phyloP scores from a whole-genome alignment of 2,888 invertebrate genomes.

The Odontothrips loti region DNA sequence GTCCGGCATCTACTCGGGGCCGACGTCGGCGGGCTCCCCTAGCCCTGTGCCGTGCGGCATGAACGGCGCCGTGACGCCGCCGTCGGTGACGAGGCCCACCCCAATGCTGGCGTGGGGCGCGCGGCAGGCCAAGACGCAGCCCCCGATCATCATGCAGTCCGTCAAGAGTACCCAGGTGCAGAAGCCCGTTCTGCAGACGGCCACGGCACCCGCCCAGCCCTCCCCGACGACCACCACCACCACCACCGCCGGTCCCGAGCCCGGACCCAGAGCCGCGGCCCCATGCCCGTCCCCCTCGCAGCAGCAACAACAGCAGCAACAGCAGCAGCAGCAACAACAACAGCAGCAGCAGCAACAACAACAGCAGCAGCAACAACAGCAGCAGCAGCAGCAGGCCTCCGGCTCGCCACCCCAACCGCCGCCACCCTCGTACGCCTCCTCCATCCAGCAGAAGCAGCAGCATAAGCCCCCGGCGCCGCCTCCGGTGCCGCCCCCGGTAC shows the following conservation, averaged over 20 bases:
- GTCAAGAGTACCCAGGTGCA: conserved; percentile 94
- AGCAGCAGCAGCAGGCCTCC: conserved; percentile 36
- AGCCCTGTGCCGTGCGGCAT: conserved; percentile 58
- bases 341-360: no score
- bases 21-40: conserved; percentile 76
- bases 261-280: no score
- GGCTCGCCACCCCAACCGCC: conserved; percentile 54
- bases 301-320: conserved; percentile 37
- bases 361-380: no score
- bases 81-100: conserved; percentile 66
- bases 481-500: conserved; percentile 48
- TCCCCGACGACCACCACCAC: conserved; percentile 72
- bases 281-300: conserved; percentile 9
- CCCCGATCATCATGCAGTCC: conserved; percentile 94
- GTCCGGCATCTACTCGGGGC: conserved; percentile 79
- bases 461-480: conserved; percentile 45
- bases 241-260: conserved; percentile 31
- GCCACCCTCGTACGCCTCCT: conserved; percentile 77
- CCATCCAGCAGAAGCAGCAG: conserved; percentile 70
- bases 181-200: conserved; percentile 91
- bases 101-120: conserved; percentile 82
- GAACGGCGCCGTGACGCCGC: conserved; percentile 54
- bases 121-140: conserved; percentile 81
- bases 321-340: no score
- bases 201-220: conserved; percentile 92